A percentile compares a stretch with the other conserved stretches of the same genome.
Evolutionary conservation across 2,113 vertebrate species (phyloP).

Genomic region (Xyliphius kryptos): DNA sequence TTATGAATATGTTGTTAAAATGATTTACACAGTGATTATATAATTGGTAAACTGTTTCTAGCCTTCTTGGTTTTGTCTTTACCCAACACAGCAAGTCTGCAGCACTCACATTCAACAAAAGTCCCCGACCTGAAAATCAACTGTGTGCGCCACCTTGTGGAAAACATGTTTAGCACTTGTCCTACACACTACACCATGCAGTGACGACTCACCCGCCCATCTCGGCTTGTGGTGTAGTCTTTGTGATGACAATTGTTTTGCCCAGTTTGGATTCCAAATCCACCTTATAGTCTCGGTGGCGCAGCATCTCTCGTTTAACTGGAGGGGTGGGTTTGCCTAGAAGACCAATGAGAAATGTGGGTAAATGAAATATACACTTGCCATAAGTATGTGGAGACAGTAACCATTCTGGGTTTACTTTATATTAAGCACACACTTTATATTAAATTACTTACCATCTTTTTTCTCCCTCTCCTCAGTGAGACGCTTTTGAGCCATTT

Average conservation of each 20-base stretch:
- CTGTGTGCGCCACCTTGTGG: too few species aligned
- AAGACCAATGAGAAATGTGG: conserved; percentile 5
- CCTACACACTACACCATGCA: neutral
- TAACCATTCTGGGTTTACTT: too few species aligned
- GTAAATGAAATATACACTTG: neutral
- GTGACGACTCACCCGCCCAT: conserved; percentile 82
- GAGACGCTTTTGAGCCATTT: conserved; percentile 86
- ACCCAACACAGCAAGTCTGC: too few species aligned
- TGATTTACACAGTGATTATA: too few species aligned
- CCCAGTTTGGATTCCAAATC: conserved; percentile 97
- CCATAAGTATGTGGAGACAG: too few species aligned
- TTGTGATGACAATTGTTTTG: conserved; percentile 96
- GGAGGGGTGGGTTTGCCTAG: conserved; percentile 81
- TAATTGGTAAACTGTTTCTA: too few species aligned
- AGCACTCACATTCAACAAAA: too few species aligned
- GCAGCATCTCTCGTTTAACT: conserved; percentile 87
- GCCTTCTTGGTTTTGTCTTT: too few species aligned
- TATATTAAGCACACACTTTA: too few species aligned
- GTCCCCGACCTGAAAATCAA: too few species aligned
- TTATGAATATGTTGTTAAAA: too few species aligned
- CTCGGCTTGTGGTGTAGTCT: conserved; percentile 95
- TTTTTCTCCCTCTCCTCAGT: conserved; percentile 88
- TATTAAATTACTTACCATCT: conserved; percentile 74
- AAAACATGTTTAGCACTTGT: too few species aligned
- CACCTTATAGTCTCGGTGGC: conserved; percentile 97